Base-by-base conservation (phyloP, 1,140 invertebrate genomes). In the Halesus radiatus region DNA sequence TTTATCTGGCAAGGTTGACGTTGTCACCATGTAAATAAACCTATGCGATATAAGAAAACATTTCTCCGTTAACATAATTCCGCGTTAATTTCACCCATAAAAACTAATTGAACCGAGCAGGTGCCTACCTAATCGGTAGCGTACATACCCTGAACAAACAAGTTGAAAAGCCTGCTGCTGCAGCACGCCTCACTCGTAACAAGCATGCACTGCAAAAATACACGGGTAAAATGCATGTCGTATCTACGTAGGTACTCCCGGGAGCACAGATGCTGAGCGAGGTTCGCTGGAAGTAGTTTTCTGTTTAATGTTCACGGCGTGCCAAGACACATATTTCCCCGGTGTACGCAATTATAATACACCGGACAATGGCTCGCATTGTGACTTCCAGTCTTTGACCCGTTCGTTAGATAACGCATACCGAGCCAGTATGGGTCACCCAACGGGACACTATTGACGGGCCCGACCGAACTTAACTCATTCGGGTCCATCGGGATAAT, bases 301-400 rank as follows among this genome's bases (percentile, higher is more conserved):
- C 37, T 45, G 37, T 45, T 13, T 1, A 45, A 45, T 45, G 37
- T 45, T 45, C 10, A 10, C 13, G 37, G 37, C 56, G 32, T 54
- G 75, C 75, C 58, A 62, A 50, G 58, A 64, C 62, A 50, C 29
- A 76, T 53, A 68, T 22, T 78, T 78, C 58, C 45, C 5, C 76
- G 16, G n/a, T 78, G 76, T 78, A 78, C 60, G 76, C 76, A 78
- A 78, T 78, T 78, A 78, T 68, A 66, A 54, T 52, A 26, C 45
- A 15, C 62, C 45, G 32, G 20, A 68, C 76, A 78, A 78, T 54
- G 60, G 29, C 23, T 68, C 8, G 18, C 76, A 53, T 52, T 68
- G 60, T 68, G 64, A 52, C 70, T 72, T 58, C 50, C 45, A 53
- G 68, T 54, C 37, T 73, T 53, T 53, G 76, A 78, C 74, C 74